phyloP scores from a whole-genome alignment of 2,888 invertebrate species.

The Sesia apiformis region DNA sequence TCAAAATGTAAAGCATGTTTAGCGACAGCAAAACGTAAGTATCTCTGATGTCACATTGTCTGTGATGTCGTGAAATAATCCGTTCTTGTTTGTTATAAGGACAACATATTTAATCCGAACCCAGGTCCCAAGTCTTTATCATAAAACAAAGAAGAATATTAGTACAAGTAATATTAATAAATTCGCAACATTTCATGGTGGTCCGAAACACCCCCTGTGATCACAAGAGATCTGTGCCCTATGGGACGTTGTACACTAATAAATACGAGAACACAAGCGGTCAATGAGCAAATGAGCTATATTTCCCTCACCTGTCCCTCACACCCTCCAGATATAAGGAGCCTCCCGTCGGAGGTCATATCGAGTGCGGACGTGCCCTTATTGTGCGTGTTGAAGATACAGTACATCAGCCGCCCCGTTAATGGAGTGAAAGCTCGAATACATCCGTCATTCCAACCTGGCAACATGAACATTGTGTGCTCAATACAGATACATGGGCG shows the following conservation, averaged over 20 bases:
- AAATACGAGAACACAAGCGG: too few species aligned
- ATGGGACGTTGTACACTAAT: neutral
- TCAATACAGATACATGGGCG: constrained; percentile 18
- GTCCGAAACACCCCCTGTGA: neutral
- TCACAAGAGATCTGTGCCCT: neutral
- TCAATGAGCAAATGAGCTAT: too few species aligned
- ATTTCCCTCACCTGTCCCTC: constrained; percentile 85
- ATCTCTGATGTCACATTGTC: too few species aligned
- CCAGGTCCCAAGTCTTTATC: too few species aligned
- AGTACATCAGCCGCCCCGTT: constrained; percentile 85
- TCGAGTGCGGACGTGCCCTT: constrained; percentile 91
- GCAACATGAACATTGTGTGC: constrained; percentile 87
- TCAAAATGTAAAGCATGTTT: too few species aligned
- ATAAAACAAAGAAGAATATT: too few species aligned
- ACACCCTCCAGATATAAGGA: constrained; percentile 90
- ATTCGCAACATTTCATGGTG: too few species aligned
- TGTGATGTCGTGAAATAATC: too few species aligned
- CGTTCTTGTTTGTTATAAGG: too few species aligned
- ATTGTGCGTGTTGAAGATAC: constrained; percentile 91
- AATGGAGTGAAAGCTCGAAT: constrained; percentile 89
- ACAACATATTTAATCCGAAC: too few species aligned
- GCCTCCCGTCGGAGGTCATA: constrained; percentile 79
- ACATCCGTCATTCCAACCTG: constrained; percentile 89
- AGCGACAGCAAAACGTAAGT: too few species aligned
- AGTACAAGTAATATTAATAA: too few species aligned